phyloP scores from a whole-genome alignment of 2,797 vertebrate genomes.

The Malacoctenus gilli region DNA sequence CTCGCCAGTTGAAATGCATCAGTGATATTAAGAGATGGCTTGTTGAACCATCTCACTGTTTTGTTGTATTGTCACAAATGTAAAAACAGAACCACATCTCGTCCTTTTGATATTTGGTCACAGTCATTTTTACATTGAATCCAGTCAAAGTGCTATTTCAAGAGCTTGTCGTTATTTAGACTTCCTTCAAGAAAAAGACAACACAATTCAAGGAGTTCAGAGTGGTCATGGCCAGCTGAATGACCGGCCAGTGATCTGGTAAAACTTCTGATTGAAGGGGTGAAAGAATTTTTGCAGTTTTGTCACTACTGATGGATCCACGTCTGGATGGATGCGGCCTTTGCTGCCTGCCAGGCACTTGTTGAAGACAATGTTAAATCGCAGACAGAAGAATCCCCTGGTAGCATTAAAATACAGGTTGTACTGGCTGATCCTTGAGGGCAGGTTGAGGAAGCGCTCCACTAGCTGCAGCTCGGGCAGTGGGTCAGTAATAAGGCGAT shows the following conservation, averaged over 20 bases:
- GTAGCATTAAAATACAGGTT: conserved; percentile 97
- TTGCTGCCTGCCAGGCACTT: conserved; percentile 99
- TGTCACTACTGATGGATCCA: conserved; percentile 89
- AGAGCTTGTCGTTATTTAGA: conserved; percentile 25
- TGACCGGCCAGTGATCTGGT: conserved; percentile 96
- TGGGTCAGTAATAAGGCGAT: conserved; percentile 92
- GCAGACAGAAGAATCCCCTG: conserved; percentile 96
- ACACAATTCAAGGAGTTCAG: conserved; percentile 57
- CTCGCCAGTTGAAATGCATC: conserved; percentile 42
- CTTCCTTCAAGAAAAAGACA: conserved; percentile 24
- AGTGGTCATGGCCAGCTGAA: conserved; percentile 90
- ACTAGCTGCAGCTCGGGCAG: conserved; percentile 93
- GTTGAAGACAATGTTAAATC: conserved; percentile 94
- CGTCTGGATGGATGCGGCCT: conserved; percentile 93
- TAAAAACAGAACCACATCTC: conserved; percentile 61
- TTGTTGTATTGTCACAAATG: conserved; percentile 32
- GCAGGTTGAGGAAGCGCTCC: conserved; percentile 93
- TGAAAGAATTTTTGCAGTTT: conserved; percentile 96
- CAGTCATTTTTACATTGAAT: conserved; percentile 79
- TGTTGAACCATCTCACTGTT: conserved; percentile 51
- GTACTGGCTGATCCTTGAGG: conserved; percentile 91
- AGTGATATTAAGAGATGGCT: conserved; percentile 43
- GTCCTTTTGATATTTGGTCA: conserved; percentile 86
- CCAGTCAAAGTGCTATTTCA: conserved; percentile 86
- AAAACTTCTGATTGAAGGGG: conserved; percentile 98